Conservation (phyloP, 2,113 vertebrate species). For the Tetraodon nigroviridis region DNA sequence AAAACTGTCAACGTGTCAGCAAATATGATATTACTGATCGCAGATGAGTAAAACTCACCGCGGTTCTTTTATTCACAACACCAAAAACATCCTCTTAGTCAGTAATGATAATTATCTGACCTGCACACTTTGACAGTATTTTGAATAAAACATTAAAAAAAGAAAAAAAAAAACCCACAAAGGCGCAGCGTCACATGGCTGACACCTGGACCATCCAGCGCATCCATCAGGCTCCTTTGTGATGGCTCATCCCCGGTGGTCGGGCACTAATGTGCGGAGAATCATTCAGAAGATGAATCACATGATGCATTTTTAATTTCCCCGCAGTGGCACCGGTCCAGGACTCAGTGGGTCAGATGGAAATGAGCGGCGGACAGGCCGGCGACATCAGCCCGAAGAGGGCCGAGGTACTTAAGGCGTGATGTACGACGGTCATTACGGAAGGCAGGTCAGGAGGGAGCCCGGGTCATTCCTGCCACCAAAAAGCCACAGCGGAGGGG, state of each 20-base stretch:
- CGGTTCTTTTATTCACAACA: slow-evolving; percentile 16
- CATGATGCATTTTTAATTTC: slow-evolving; percentile 71
- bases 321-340: slow-evolving; percentile 66
- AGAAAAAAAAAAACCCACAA: slow-evolving; percentile 1
- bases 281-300: slow-evolving; percentile 69
- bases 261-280: slow-evolving; percentile 42
- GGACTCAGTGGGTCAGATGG: slow-evolving; percentile 67
- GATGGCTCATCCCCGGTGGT: slow-evolving; percentile 51
- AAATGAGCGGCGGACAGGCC: slow-evolving; percentile 63
- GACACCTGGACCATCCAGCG: slow-evolving; percentile 36
- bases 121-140: slow-evolving; percentile 3
- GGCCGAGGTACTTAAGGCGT: slow-evolving; percentile 73
- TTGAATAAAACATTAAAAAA: slow-evolving; percentile 6
- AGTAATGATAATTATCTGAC: slow-evolving; percentile 26
- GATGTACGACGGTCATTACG: slow-evolving; percentile 77
- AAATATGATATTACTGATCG: slow-evolving; percentile 53
- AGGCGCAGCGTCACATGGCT: slow-evolving; percentile 3
- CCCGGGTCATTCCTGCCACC: slow-evolving; percentile 57
- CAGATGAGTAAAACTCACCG: slow-evolving; percentile 39
- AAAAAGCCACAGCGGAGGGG: slow-evolving; percentile 50
- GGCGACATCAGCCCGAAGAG: slow-evolving; percentile 48
- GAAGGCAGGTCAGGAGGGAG: slow-evolving; percentile 68
- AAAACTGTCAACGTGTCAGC: slow-evolving; percentile 63
- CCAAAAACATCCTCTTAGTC: slow-evolving; percentile 7
- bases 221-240: slow-evolving; percentile 49